phyloP scores from a whole-genome alignment of 2,797 vertebrate species.

The Myotis vivesi region DNA sequence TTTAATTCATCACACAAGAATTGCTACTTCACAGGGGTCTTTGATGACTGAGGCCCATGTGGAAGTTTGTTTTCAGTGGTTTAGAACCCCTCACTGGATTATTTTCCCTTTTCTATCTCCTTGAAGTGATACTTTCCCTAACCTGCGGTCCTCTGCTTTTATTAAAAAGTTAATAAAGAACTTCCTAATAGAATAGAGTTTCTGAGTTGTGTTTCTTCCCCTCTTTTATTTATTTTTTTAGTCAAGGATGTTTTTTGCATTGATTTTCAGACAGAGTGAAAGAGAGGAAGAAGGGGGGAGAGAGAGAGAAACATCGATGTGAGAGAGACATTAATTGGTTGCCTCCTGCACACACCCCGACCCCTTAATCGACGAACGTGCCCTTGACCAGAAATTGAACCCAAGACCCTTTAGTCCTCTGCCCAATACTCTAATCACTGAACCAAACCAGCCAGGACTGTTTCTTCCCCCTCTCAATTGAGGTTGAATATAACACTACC shows the following conservation, averaged over 20 bases:
- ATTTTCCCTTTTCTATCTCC: not conserved
- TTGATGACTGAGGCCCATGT: not conserved
- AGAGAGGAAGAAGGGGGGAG: no score
- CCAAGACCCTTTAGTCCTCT: no score
- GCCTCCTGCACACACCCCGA: no score
- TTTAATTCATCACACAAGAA: not conserved
- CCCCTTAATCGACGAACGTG: no score
- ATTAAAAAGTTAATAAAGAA: constrained; percentile 27
- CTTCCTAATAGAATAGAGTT: not conserved
- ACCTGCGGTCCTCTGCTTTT: not conserved
- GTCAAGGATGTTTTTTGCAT: no score
- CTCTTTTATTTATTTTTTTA: not conserved
- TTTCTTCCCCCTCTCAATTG: not conserved
- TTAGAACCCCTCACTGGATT: not conserved
- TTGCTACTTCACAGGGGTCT: not conserved
- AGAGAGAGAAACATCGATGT: no score
- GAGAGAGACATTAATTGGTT: no score
- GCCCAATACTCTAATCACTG: no score
- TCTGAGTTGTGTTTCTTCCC: not conserved
- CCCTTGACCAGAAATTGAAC: no score
- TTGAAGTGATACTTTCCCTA: not conserved
- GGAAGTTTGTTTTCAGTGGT: not conserved
- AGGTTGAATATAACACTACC: constrained; percentile 20
- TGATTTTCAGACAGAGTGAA: no score
- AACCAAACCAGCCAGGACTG: not conserved